Conservation (phyloP, 1,140 invertebrate species). For the Armadillidium nasatum region DNA sequence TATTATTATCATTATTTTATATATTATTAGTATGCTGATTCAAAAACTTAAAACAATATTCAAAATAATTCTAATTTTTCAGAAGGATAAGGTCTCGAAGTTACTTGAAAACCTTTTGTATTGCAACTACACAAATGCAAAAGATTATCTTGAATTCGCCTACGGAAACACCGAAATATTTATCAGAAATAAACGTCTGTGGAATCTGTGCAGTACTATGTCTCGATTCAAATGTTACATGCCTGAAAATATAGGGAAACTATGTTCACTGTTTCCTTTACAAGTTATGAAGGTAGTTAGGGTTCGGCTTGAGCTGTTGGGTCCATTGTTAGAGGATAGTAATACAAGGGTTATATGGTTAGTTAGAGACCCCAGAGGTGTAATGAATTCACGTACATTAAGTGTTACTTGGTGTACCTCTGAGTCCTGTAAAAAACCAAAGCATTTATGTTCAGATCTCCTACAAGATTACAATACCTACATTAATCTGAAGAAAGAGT, state of each 20-base stretch:
- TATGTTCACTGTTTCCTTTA: constrained; percentile 45
- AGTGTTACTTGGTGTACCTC: constrained; percentile 48
- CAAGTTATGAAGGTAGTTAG: constrained; percentile 46
- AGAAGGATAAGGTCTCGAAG: constrained; percentile 53
- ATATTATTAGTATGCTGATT: too few species aligned
- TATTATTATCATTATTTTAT: too few species aligned
- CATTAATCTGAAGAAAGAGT: background rate
- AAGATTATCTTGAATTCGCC: constrained; percentile 42
- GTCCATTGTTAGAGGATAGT: constrained; percentile 13
- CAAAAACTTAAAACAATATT: too few species aligned
- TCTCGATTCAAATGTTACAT: constrained; percentile 42
- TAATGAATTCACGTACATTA: constrained; percentile 22
- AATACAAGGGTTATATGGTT: background rate
- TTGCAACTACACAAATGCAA: constrained; percentile 39
- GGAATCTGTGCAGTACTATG: constrained; percentile 44
- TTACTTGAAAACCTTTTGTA: constrained; percentile 37
- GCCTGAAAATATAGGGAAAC: constrained; percentile 40
- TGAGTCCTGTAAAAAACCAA: constrained; percentile 19
- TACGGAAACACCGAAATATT: constrained; percentile 43
- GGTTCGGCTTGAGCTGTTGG: constrained; percentile 38
- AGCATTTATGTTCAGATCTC: background rate
- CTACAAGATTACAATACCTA: background rate
- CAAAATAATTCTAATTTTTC: background rate
- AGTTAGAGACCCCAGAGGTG: background rate
- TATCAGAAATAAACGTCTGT: constrained; percentile 43